phyloP scores from a whole-genome alignment of 2,113 vertebrate species.

The Connochaetes taurinus region DNA sequence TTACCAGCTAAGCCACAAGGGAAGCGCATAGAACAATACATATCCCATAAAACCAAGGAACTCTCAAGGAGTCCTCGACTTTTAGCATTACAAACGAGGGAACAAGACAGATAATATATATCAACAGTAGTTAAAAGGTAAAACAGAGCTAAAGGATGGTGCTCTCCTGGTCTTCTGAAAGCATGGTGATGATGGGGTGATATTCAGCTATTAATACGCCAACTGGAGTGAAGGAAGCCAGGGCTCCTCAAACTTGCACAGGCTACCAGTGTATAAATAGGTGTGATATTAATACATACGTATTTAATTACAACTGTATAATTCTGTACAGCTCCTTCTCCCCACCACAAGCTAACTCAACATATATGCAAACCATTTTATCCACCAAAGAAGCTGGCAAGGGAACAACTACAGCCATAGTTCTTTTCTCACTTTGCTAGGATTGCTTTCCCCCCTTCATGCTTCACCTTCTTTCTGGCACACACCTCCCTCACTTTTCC shows the following conservation, averaged over 20 bases:
- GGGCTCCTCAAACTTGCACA: not conserved
- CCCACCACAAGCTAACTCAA: not conserved
- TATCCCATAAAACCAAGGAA: too few species aligned
- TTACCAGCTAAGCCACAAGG: too few species aligned
- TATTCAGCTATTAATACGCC: not conserved
- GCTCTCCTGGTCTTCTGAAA: not conserved
- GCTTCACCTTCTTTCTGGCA: not conserved
- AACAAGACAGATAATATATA: too few species aligned
- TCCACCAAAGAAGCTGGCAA: not conserved
- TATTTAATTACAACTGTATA: not conserved
- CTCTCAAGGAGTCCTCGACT: too few species aligned
- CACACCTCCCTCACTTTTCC: not conserved
- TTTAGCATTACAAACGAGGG: too few species aligned
- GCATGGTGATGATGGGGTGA: not conserved
- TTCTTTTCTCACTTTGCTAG: not conserved
- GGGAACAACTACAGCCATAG: not conserved
- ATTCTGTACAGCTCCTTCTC: not conserved
- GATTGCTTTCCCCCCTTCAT: not conserved
- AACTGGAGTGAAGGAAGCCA: not conserved
- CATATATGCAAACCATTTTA: not conserved
- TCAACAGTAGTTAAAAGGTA: not conserved
- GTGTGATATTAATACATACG: not conserved
- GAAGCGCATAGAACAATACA: too few species aligned
- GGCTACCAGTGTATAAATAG: not conserved
- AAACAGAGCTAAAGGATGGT: not conserved